phyloP scores from a whole-genome alignment of 2,888 invertebrate species.

The Tenthredo notha region DNA sequence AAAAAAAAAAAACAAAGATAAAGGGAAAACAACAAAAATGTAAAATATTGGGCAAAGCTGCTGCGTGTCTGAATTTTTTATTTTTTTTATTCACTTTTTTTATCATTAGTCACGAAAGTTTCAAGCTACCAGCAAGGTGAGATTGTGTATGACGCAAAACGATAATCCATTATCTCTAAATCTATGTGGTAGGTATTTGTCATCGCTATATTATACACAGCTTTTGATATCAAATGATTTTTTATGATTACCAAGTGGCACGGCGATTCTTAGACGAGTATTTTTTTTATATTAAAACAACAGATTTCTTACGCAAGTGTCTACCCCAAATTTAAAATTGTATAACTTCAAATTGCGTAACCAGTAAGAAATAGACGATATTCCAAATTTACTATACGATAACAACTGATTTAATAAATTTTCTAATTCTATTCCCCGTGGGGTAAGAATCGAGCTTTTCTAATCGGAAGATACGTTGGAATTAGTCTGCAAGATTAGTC shows the following conservation, averaged over 20 bases:
- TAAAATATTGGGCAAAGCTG: not conserved
- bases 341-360: not conserved
- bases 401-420: not conserved
- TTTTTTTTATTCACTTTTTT: too few species aligned
- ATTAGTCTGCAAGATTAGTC: not conserved
- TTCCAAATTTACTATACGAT: not conserved
- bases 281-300: not conserved
- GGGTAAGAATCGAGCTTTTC: not conserved
- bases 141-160: slow-evolving; percentile 3
- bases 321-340: not conserved
- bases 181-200: not conserved
- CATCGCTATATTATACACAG: not conserved
- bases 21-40: not conserved
- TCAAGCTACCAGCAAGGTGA: slow-evolving; percentile 2
- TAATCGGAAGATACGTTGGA: too few species aligned
- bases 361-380: not conserved
- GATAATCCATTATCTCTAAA: slow-evolving; percentile 8
- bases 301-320: not conserved
- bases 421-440: not conserved
- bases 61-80: not conserved
- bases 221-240: not conserved
- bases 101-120: slow-evolving; percentile 1
- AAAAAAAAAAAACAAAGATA: not conserved
- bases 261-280: not conserved
- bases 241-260: not conserved